Conservation (phyloP, 2,797 vertebrate species). For the Molossus alvarezi region DNA sequence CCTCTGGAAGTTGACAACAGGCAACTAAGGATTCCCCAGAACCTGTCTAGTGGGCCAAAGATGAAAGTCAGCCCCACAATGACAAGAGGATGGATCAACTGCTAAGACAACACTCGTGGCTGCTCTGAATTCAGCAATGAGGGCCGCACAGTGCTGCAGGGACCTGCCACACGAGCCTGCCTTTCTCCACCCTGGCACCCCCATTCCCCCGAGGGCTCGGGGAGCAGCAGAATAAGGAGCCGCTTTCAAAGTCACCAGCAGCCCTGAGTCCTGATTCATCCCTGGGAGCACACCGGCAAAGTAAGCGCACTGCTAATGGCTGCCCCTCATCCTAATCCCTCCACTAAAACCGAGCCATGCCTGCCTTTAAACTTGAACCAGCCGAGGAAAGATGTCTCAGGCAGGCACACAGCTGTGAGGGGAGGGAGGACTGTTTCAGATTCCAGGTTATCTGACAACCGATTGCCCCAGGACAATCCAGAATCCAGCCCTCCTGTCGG, state of each 20-base stretch:
- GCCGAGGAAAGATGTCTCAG: neutral
- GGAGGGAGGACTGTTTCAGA: too few relatives aligned
- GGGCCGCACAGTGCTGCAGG: too few relatives aligned
- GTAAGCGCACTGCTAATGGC: neutral
- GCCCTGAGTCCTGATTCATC: neutral
- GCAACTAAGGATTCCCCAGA: neutral
- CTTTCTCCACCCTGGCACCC: neutral
- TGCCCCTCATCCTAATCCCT: neutral
- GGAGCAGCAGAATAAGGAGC: neutral
- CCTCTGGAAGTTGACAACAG: neutral
- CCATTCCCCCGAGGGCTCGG: neutral
- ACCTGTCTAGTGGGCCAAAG: neutral
- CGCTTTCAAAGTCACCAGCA: neutral
- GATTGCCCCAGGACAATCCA: neutral
- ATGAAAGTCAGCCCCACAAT: neutral
- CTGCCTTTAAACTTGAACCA: neutral
- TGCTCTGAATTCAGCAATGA: neutral
- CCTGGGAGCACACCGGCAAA: neutral
- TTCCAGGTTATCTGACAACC: neutral
- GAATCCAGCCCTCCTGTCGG: too few relatives aligned
- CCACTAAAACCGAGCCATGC: neutral
- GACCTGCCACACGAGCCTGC: neutral
- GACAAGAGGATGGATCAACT: neutral
- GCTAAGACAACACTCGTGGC: neutral
- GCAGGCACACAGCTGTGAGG: neutral